These are phyloP conservation scores for Archivesica marissinica DNA, from an alignment of 1,140 invertebrate genomes.

Conservation along the genomic window DNA sequence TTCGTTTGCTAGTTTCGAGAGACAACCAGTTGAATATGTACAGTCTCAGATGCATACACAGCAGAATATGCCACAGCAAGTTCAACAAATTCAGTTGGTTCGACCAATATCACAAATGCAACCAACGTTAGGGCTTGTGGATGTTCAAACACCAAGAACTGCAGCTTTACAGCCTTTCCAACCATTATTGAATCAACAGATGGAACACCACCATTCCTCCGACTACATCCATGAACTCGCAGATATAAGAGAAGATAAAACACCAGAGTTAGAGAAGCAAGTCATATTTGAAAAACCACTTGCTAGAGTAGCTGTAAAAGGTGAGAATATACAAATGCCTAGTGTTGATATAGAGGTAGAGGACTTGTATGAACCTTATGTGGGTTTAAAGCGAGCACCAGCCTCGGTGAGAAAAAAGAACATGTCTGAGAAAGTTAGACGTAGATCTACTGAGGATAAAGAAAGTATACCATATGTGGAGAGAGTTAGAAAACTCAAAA, in stretches of 20 bases:
- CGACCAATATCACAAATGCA: constrained; percentile 18
- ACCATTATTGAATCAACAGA: background rate
- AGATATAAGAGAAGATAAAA: constrained; percentile 8
- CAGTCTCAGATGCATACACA: background rate
- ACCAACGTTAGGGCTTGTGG: background rate
- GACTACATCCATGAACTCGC: background rate
- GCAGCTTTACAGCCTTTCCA: background rate
- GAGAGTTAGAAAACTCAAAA: background rate
- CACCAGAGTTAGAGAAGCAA: background rate
- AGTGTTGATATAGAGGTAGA: background rate
- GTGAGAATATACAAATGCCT: no score
- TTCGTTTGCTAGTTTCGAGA: background rate
- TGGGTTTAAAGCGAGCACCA: constrained; percentile 9
- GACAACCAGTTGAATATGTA: background rate
- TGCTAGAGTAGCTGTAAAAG: background rate
- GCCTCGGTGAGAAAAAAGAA: background rate
- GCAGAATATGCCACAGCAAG: background rate
- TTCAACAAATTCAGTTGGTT: constrained; percentile 27
- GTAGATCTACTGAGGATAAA: background rate
- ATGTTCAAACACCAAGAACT: background rate
- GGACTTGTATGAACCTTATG: constrained; percentile 1
- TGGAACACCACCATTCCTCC: background rate
- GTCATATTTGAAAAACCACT: constrained; percentile 4
- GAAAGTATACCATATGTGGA: background rate
- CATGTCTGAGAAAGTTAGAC: background rate